Base-by-base conservation (phyloP, 2,888 invertebrate genomes). In the Campaea margaritaria region DNA sequence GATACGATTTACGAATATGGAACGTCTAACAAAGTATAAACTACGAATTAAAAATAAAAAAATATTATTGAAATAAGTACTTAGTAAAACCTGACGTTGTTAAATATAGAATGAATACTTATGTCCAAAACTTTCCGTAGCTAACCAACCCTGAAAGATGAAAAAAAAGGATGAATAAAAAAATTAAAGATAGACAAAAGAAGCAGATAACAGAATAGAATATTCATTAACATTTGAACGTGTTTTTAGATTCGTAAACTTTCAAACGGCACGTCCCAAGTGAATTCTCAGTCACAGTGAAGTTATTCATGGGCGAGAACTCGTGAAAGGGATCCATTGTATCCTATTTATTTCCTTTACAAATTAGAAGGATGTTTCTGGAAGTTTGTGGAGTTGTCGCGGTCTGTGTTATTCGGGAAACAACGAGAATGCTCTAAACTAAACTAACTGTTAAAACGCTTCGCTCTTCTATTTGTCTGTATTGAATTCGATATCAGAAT, bases 301-400 rank as follows among this genome's bases (percentile, higher is more conserved):
- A 43, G 31, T 48, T 46, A 27, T 47, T 58, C 28, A 48, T 47
- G 42, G 27, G 36, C 16, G 47, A 47, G 47, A 65, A 59, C 45
- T 63, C 14, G 72, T 86, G 79, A 86, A 77, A 85, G 86, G 79
- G 79, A 84, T 86, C 74, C 82, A 81, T 80, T 86, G 86, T 85
- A 77, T 70, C 77, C 80, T 76, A 78, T 85, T 82, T 83, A 82
- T 83, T 83, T 83, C 76, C 75, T 77, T 78, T 76, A 79, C 81
- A 83, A 85, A 84, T 83, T 82, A 79, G 80, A 81, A 69, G 76
- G 73, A 81, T 80, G 82, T 82, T 78, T 73, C 72, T 76, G 41
- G 58, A 73, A 79, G 69, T 80, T 76, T 67, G 67, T 72, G 62
- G 58, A 65, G 66, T 69, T 59, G 65, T 62, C 61, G 68, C 64